Evolutionary conservation across 2,797 vertebrate genomes (phyloP).

Genomic region (Hozukius guyotensis): DNA sequence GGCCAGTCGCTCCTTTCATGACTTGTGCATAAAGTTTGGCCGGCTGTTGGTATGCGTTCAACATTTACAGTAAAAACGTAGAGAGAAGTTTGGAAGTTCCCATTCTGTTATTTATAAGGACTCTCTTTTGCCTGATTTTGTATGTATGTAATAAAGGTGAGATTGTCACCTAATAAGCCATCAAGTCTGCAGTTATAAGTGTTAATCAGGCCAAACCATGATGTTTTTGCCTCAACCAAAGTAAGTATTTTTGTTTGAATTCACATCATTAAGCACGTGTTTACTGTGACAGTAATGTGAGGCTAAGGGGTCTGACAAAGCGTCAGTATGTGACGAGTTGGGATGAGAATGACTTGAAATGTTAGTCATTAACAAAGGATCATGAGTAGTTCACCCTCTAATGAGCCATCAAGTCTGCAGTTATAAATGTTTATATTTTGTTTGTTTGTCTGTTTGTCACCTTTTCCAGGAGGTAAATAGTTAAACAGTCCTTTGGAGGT

Average conservation of each 20-base stretch:
- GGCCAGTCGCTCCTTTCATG: neutral
- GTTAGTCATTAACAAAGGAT: neutral
- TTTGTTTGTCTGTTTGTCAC: too few relatives aligned
- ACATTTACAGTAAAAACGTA: neutral
- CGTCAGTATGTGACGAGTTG: too few relatives aligned
- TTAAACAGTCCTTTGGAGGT: neutral
- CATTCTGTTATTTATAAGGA: neutral
- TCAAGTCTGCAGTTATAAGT: neutral
- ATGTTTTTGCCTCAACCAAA: too few relatives aligned
- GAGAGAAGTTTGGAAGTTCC: neutral
- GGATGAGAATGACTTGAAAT: neutral
- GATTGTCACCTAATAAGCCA: neutral
- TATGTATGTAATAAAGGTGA: neutral
- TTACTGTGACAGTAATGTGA: too few relatives aligned
- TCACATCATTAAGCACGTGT: neutral
- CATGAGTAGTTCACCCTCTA: neutral
- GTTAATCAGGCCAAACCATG: too few relatives aligned
- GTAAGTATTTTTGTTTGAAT: too few relatives aligned
- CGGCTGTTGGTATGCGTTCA: neutral
- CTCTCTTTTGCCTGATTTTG: neutral
- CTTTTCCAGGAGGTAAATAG: neutral
- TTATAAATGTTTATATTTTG: too few relatives aligned
- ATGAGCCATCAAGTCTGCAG: neutral
- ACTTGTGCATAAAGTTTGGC: neutral
- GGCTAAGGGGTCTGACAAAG: too few relatives aligned